Percentiles rank a stretch among this genome's conserved stretches.
Conservation (phyloP, 2,888 invertebrate species). For the Acanthosepion lycidas region DNA sequence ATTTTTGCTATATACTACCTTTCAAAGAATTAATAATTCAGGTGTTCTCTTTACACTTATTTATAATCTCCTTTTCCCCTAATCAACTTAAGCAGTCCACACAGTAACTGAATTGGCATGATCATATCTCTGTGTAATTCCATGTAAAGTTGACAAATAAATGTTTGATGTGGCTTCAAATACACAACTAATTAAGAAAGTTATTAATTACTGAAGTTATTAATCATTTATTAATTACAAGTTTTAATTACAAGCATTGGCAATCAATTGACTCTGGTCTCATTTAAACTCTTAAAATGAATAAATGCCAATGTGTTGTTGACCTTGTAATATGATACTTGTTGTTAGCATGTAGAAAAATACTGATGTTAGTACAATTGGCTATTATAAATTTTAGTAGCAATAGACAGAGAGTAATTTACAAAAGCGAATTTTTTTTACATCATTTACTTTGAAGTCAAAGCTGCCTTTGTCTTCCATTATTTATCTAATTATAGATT, state of each 20-base stretch:
- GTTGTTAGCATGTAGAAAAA: background rate
- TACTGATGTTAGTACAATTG: background rate
- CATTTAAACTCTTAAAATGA: background rate
- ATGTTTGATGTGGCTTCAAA: background rate
- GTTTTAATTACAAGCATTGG: background rate
- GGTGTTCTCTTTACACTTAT: background rate
- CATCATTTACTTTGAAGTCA: background rate
- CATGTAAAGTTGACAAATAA: background rate
- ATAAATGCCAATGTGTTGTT: background rate
- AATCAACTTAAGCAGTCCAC: background rate
- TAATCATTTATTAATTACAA: background rate
- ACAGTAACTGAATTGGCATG: background rate
- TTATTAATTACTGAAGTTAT: background rate
- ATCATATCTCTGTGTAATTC: background rate
- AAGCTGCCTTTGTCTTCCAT: background rate
- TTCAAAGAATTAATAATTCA: background rate
- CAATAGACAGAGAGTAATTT: background rate
- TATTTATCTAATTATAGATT: background rate
- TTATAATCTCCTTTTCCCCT: background rate
- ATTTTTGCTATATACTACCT: background rate
- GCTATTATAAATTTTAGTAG: background rate
- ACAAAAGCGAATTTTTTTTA: background rate
- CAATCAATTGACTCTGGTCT: background rate
- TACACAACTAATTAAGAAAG: background rate
- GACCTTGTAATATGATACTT: background rate